Percentiles rank a stretch among this genome's conserved stretches.
These are phyloP conservation scores for Temnothorax rugatulus DNA, from an alignment of 2,888 invertebrate species.

Conservation along the genomic window DNA sequence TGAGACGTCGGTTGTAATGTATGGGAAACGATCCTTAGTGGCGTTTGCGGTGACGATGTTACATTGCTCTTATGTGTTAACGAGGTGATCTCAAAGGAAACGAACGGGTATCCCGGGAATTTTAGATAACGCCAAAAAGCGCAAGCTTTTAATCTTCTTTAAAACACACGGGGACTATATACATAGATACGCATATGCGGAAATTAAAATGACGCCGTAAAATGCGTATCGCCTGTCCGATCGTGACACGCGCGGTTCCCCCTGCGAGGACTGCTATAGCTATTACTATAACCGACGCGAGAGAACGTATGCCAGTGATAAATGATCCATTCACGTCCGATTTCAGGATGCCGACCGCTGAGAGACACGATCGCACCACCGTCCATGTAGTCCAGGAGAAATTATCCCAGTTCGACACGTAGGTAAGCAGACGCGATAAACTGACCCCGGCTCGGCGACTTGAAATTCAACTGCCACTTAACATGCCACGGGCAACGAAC, in stretches of 20 bases:
- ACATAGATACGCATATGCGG: not conserved
- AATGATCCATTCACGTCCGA: conserved; percentile 24
- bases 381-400: conserved; percentile 48
- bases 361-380: conserved; percentile 16
- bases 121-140: not conserved
- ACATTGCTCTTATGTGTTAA: conserved; percentile 26
- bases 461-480: conserved; percentile 49
- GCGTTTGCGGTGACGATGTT: conserved; percentile 55
- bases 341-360: conserved; percentile 53
- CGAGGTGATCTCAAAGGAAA: conserved; percentile 31
- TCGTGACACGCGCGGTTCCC: too few species aligned
- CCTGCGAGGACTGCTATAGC: not conserved
- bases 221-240: not conserved
- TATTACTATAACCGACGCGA: not conserved
- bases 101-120: not conserved
- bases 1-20: conserved; percentile 67
- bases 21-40: conserved; percentile 60
- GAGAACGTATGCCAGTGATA: not conserved
- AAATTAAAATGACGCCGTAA: not conserved
- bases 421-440: conserved; percentile 53
- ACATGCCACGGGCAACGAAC: conserved; percentile 38
- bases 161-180: not conserved
- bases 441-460: conserved; percentile 27
- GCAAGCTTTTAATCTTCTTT: conserved; percentile 5
- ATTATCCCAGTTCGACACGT: conserved; percentile 51